phyloP scores from a whole-genome alignment of 2,113 vertebrate genomes.

The Macroglossus sobrinus region DNA sequence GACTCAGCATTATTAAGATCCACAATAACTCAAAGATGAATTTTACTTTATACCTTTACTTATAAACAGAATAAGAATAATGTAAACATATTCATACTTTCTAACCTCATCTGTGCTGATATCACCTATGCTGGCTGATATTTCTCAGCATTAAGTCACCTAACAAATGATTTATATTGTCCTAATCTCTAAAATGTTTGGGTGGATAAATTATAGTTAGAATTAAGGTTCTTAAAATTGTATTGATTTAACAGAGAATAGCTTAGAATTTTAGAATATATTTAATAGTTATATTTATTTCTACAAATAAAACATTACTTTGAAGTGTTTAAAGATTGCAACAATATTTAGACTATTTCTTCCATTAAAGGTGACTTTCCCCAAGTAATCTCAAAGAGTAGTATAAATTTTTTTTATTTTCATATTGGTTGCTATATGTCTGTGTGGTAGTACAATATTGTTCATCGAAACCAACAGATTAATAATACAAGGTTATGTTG shows the following conservation, averaged over 20 bases:
- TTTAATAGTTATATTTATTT: background rate
- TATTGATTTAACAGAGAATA: background rate
- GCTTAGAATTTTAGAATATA: background rate
- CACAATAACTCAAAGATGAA: background rate
- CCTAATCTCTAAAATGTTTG: background rate
- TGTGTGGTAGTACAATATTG: background rate
- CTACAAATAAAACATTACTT: background rate
- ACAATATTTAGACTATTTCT: constrained; percentile 22
- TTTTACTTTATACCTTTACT: background rate
- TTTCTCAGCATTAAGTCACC: background rate
- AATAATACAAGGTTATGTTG: background rate
- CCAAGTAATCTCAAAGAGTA: background rate
- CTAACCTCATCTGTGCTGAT: background rate
- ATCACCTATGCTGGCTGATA: background rate
- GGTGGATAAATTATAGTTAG: background rate
- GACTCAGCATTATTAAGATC: background rate
- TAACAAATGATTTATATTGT: background rate
- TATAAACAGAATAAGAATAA: background rate
- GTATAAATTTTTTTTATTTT: background rate
- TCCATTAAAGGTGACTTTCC: background rate
- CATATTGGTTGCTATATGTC: background rate
- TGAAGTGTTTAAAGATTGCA: constrained; percentile 22
- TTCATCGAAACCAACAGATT: background rate
- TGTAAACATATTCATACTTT: background rate
- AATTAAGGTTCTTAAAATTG: background rate